Conservation (phyloP, 2,888 invertebrate genomes). For the Latheticus oryzae region DNA sequence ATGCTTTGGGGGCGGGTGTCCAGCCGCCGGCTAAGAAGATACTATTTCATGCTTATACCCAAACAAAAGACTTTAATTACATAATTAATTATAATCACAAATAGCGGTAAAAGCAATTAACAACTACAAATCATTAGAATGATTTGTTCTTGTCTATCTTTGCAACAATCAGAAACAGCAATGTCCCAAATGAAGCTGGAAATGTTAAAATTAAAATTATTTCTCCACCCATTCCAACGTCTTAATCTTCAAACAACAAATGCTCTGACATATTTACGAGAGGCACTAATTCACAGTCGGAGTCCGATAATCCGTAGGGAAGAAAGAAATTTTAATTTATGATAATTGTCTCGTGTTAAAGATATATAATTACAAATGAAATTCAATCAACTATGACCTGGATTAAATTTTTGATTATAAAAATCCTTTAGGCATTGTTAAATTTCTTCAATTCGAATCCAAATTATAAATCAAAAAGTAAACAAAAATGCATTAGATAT, state of each 20-base stretch:
- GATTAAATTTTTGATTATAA: no score
- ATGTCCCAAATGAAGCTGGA: no score
- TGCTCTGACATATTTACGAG: slow-evolving; percentile 18
- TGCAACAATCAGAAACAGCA: no score
- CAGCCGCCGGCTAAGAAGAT: slow-evolving; percentile 21
- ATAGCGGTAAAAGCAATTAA: no score
- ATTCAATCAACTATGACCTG: no score
- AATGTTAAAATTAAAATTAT: no score
- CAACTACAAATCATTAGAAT: no score
- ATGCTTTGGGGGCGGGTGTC: slow-evolving; percentile 35
- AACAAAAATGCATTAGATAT: slow-evolving; percentile 34
- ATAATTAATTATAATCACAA: no score
- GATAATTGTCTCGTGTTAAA: slow-evolving; percentile 56
- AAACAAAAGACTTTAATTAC: no score
- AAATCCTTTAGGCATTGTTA: no score
- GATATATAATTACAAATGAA: slow-evolving; percentile 55
- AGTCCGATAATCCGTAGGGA: slow-evolving; percentile 29
- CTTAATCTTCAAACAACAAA: slow-evolving; percentile 2
- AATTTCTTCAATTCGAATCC: slow-evolving; percentile 20
- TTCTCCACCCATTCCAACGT: no score
- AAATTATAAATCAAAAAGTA: slow-evolving; percentile 29
- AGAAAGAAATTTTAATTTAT: slow-evolving; percentile 57
- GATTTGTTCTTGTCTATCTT: no score
- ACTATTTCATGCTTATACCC: slow-evolving; percentile 20
- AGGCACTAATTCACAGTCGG: slow-evolving; percentile 10